Conservation (phyloP, 1,140 invertebrate genomes). For the Drosophila nebulosa region DNA sequence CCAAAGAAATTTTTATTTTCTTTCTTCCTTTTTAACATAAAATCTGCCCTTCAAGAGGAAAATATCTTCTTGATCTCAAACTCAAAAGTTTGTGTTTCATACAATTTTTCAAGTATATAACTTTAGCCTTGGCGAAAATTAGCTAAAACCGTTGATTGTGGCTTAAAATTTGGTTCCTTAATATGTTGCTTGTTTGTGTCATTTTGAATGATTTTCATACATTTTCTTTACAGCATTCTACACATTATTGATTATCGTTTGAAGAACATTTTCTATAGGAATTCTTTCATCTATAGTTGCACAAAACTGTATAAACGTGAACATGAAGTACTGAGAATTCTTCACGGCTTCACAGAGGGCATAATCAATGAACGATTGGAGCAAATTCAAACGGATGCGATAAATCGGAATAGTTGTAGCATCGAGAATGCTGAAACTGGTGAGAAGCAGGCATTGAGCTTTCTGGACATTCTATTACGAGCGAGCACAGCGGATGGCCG, state of each 20-base stretch:
- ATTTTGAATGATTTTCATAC: too few relatives aligned
- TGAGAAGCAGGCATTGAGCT: conserved; percentile 48
- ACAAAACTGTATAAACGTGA: conserved; percentile 23
- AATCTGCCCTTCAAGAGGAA: too few relatives aligned
- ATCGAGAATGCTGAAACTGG: conserved; percentile 14
- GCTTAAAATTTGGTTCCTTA: too few relatives aligned
- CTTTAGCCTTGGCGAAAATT: too few relatives aligned
- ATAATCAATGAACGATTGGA: conserved; percentile 46
- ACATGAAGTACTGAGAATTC: conserved; percentile 3
- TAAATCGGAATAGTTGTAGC: conserved; percentile 22
- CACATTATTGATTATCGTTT: conserved; percentile 39
- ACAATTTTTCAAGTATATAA: too few relatives aligned
- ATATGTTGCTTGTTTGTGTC: too few relatives aligned
- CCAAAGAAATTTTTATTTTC: too few relatives aligned
- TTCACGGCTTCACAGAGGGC: conserved; percentile 51
- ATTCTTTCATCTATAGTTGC: conserved; percentile 13
- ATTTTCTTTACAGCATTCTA: conserved; percentile 24
- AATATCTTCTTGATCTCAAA: too few relatives aligned
- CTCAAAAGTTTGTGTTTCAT: too few relatives aligned
- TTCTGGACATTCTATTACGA: conserved; percentile 86
- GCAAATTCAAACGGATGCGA: conserved; percentile 28
- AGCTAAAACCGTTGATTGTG: too few relatives aligned
- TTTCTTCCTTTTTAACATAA: too few relatives aligned
- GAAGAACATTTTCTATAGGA: conserved; percentile 50
- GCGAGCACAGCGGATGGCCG: conserved; percentile 81